These are phyloP conservation scores for Tangara arthus DNA, from an alignment of 2,797 vertebrate genomes.

Conservation along the genomic window DNA sequence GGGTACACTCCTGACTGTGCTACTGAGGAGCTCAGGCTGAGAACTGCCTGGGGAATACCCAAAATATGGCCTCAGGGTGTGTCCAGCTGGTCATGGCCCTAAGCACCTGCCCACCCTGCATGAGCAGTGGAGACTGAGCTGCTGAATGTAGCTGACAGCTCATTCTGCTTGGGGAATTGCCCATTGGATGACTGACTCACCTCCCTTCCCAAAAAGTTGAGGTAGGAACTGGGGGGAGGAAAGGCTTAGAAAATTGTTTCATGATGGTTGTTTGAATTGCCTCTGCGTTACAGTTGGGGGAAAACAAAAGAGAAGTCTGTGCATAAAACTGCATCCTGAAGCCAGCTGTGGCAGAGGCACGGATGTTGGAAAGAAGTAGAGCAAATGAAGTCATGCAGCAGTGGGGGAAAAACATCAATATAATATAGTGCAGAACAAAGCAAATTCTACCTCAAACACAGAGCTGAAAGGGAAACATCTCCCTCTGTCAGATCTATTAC, in stretches of 20 bases:
- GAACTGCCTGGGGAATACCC: not conserved
- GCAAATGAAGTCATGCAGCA: slow-evolving; percentile 58
- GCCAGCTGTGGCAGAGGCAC: slow-evolving; percentile 19
- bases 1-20: not conserved
- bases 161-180: not conserved
- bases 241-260: slow-evolving; percentile 26
- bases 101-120: not conserved
- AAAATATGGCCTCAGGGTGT: not conserved
- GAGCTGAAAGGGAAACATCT: slow-evolving; percentile 55
- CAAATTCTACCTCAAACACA: slow-evolving; percentile 50
- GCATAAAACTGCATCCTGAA: not conserved
- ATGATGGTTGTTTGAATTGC: slow-evolving; percentile 17
- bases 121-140: not conserved
- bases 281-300: not conserved
- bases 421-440: slow-evolving; percentile 60
- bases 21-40: not conserved
- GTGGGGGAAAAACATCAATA: slow-evolving; percentile 12
- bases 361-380: slow-evolving; percentile 7
- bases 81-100: not conserved
- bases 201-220: not conserved
- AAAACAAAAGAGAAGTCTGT: not conserved
- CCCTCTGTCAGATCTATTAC: slow-evolving; percentile 50
- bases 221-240: not conserved
- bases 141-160: not conserved
- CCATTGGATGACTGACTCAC: not conserved